Conservation (phyloP, 2,797 vertebrate species). For the Myotis vivesi region DNA sequence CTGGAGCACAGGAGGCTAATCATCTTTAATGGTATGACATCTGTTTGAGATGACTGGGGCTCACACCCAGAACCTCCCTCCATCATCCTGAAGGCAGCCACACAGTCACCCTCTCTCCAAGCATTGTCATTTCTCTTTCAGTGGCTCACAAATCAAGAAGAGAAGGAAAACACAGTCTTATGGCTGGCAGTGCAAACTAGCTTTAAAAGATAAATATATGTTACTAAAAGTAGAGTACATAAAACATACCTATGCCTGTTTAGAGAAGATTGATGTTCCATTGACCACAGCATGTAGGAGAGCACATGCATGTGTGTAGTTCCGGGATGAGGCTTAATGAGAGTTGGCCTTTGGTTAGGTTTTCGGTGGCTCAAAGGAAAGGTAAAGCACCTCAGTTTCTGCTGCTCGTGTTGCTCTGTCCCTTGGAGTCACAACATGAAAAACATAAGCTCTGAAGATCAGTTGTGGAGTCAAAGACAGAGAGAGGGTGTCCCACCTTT, state of each 20-base stretch:
- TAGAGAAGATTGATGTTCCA: not conserved
- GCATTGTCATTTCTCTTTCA: not conserved
- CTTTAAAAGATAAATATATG: not conserved
- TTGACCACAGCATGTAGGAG: not conserved
- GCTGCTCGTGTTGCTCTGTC: not conserved
- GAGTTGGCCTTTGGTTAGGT: not conserved
- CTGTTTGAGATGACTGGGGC: not conserved
- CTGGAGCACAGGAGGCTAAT: conserved; percentile 45
- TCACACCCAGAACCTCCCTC: conserved; percentile 21
- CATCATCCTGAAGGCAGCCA: not conserved
- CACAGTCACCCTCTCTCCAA: not conserved
- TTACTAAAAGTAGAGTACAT: not conserved
- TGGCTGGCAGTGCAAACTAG: not conserved
- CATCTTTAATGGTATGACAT: conserved; percentile 2
- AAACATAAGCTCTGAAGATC: not conserved
- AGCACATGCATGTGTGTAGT: not conserved
- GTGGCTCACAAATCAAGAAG: not conserved
- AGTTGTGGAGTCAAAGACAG: not conserved
- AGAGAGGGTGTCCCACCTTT: not conserved
- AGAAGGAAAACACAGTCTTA: not conserved
- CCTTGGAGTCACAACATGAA: not conserved
- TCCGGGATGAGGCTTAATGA: not conserved
- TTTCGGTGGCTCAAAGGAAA: not conserved
- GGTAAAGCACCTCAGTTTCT: not conserved
- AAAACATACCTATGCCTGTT: not conserved